These are phyloP conservation scores for Flexamia atlantica DNA, from an alignment of 2,888 invertebrate species.

Conservation along the genomic window DNA sequence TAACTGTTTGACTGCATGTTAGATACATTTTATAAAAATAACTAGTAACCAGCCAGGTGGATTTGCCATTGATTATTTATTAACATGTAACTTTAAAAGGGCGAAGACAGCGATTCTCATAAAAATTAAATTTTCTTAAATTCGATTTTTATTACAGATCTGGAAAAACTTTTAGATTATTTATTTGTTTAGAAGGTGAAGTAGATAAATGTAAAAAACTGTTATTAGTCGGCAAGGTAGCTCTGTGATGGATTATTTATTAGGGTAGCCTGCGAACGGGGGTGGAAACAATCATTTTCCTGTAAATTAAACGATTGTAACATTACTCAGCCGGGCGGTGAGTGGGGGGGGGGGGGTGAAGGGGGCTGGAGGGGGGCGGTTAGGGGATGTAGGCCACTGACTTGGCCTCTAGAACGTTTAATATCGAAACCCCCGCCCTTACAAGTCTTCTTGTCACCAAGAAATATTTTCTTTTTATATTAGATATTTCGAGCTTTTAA, in stretches of 20 bases:
- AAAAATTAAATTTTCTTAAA: no score
- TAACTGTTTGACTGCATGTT: no score
- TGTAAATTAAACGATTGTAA: constrained; percentile 42
- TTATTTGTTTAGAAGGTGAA: no score
- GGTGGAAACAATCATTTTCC: constrained; percentile 43
- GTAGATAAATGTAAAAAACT: neutral
- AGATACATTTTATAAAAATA: no score
- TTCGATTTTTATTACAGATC: no score
- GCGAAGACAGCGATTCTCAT: no score
- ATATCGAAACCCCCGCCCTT: constrained; percentile 26
- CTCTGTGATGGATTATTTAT: neutral
- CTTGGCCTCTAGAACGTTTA: constrained; percentile 25
- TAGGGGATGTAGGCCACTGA: neutral
- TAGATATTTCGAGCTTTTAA: constrained; percentile 10
- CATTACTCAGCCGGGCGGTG: neutral
- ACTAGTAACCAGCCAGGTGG: no score
- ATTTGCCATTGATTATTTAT: no score
- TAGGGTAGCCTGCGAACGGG: neutral
- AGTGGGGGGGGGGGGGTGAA: constrained; percentile 8
- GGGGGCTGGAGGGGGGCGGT: constrained; percentile 8
- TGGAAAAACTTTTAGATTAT: no score
- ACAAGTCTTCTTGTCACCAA: constrained; percentile 22
- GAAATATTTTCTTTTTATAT: constrained; percentile 1
- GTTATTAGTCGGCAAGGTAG: neutral
- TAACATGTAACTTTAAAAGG: no score